Evolutionary conservation across 2,888 invertebrate species (phyloP), one percentile per base, ranked within the genome.

Genomic region (Toxonevra muliebris): DNA sequence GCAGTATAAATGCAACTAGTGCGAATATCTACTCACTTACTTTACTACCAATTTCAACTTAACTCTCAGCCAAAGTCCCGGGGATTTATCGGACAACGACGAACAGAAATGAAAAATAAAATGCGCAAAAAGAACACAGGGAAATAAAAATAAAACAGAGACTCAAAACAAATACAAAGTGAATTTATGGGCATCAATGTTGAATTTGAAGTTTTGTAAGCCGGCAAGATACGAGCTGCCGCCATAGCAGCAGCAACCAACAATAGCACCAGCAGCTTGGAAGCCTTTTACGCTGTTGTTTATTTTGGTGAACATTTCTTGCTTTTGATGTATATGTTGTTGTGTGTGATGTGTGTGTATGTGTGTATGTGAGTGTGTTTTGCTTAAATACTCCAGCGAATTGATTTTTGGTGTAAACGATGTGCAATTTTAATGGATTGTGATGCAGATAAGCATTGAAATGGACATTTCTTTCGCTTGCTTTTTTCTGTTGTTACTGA

Each of bases 401-500:
- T 83, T 83, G 83, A 83, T 83, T 83, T 83, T 83, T 82, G 83
- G 83, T 83, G 83, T 83, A 83, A 83, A 83, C 83, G 83, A 83
- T 83, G 83, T 84, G 83, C 83, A 84, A 83, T 83, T 83, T 83
- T 83, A 83, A 83, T 83, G 83, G 83, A 83, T 83, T 84, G 83
- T 82, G 78, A 79, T 77, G 75, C 76, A 77, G 83, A 83, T 83
- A 83, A 83, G 84, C 76, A 71, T 7, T 30, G 30, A 30, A 30
- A 30, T 30, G 30, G 30, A 30, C 30, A 30, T 30, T 30, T 30
- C 30, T 30, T 30, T 30, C 30, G 30, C 30, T 30, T 30, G 7
- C 30, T 30, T 30, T 30, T 30, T 30, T 30, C 7, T 30, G 30
- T 30, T 30, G 30, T 7, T 30, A 7, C 7, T 30, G 30, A 30